These are phyloP conservation scores for Odontomachus brunneus DNA, from an alignment of 1,140 invertebrate species.

Conservation along the genomic window DNA sequence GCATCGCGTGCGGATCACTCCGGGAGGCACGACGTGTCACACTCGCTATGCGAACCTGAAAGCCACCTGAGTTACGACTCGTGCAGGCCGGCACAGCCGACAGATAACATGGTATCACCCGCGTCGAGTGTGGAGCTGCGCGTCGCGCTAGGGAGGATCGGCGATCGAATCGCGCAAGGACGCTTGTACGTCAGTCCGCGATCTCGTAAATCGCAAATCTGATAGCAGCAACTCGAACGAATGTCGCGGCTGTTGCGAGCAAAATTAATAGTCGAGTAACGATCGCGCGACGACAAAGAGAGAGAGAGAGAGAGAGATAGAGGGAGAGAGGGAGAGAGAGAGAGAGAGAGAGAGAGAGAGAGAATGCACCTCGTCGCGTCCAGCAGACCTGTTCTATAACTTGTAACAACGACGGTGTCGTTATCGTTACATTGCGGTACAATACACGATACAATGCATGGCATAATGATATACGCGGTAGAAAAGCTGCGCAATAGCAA, in stretches of 20 bases:
- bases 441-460: too few relatives aligned
- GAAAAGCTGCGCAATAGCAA: too few relatives aligned
- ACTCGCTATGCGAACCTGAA: background rate
- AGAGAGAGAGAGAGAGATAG: too few relatives aligned
- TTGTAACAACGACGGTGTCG: too few relatives aligned
- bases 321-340: too few relatives aligned
- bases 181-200: background rate
- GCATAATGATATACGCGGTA: too few relatives aligned
- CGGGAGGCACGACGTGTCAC: background rate
- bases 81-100: background rate
- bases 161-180: constrained; percentile 28
- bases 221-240: background rate
- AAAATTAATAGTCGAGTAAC: background rate
- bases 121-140: background rate
- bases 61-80: constrained; percentile 13
- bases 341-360: too few relatives aligned
- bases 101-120: constrained; percentile 51
- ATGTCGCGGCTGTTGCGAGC: background rate
- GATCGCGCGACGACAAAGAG: too few relatives aligned
- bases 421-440: too few relatives aligned
- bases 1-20: background rate
- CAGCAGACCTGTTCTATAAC: too few relatives aligned
- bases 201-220: background rate
- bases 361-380: too few relatives aligned
- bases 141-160: constrained; percentile 12